These are phyloP conservation scores for Pogoniulus pusillus DNA, from an alignment of 2,797 vertebrate species.

Conservation along the genomic window DNA sequence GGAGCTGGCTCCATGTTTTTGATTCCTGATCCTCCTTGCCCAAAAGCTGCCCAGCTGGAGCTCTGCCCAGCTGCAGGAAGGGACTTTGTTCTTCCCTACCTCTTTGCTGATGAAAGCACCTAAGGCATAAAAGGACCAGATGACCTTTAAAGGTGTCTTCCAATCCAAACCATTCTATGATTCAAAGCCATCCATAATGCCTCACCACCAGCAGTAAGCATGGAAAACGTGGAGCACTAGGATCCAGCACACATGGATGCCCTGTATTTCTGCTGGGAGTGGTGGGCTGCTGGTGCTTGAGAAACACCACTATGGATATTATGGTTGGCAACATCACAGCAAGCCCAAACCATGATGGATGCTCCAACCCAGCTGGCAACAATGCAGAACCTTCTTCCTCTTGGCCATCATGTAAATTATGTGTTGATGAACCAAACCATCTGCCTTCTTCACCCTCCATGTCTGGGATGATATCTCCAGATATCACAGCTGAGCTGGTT, in stretches of 20 bases:
- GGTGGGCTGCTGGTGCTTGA: not conserved
- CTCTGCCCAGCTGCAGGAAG: not conserved
- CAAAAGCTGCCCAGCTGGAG: not conserved
- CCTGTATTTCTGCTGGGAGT: not conserved
- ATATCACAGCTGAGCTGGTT: not conserved
- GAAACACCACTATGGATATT: not conserved
- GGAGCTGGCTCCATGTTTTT: not conserved
- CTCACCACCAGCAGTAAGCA: not conserved
- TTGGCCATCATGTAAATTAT: not conserved
- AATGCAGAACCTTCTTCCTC: accelerated
- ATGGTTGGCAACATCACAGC: not conserved
- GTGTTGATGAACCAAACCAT: not conserved
- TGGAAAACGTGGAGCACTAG: accelerated
- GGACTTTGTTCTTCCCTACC: not conserved
- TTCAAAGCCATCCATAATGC: not conserved
- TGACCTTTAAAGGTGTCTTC: no score
- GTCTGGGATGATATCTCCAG: not conserved
- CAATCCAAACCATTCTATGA: no score
- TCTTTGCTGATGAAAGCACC: not conserved
- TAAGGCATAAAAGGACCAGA: not conserved
- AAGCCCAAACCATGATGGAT: not conserved
- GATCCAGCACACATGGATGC: accelerated
- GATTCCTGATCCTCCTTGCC: not conserved
- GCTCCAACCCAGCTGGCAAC: not conserved
- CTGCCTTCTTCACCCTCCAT: not conserved